Percentiles rank a stretch among this genome's conserved stretches.
Evolutionary conservation across 2,888 invertebrate genomes (phyloP).

Genomic region (Orgyia antiqua): DNA sequence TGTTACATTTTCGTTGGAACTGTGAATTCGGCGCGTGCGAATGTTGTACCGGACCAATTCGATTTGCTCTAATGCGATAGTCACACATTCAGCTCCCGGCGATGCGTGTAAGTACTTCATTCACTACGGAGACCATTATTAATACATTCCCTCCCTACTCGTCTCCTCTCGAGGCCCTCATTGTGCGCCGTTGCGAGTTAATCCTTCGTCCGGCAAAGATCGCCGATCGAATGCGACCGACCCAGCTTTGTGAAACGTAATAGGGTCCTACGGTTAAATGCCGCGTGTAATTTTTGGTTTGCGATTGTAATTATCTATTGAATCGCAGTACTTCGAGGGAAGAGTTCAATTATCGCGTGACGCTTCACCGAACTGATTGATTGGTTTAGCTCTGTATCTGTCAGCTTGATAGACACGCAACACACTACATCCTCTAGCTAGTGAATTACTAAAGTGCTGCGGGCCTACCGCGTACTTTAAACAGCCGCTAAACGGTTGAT

Average conservation of each 20-base stretch:
- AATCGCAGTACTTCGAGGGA: slow-evolving; percentile 59
- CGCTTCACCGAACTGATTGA: slow-evolving; percentile 67
- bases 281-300: slow-evolving; percentile 75
- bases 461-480: slow-evolving; percentile 32
- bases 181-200: slow-evolving; percentile 65
- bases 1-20: slow-evolving; percentile 57
- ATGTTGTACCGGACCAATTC: slow-evolving; percentile 62
- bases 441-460: slow-evolving; percentile 53
- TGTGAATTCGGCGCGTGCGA: slow-evolving; percentile 59
- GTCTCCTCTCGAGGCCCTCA: slow-evolving; percentile 61
- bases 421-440: slow-evolving; percentile 42
- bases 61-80: slow-evolving; percentile 73
- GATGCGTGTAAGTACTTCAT: slow-evolving; percentile 75
- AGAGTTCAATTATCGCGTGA: slow-evolving; percentile 71
- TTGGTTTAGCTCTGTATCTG: slow-evolving; percentile 60
- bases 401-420: slow-evolving; percentile 56
- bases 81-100: slow-evolving; percentile 71
- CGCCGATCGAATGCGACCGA: slow-evolving; percentile 62
- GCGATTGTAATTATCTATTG: slow-evolving; percentile 74
- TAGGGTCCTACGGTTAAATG: slow-evolving; percentile 70
- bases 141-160: slow-evolving; percentile 66
- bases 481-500: slow-evolving; percentile 26
- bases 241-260: slow-evolving; percentile 68
- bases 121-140: slow-evolving; percentile 71
- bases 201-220: slow-evolving; percentile 70